Evolutionary conservation across 2,888 invertebrate genomes (phyloP).

Genomic region (Drosophila kanekoi): DNA sequence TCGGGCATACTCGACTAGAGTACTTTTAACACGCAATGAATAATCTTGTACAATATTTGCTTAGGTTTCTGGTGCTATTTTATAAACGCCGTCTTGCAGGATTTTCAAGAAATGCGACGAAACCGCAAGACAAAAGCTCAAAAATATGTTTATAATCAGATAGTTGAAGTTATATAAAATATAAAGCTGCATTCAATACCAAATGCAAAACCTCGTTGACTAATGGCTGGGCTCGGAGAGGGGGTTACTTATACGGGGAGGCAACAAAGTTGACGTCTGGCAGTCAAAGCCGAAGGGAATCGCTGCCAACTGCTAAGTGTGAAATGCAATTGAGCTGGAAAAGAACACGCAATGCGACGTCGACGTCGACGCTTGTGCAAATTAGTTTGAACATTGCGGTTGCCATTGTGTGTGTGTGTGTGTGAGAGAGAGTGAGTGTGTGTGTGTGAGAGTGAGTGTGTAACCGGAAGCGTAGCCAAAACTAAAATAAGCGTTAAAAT

Average conservation of each 20-base stretch:
- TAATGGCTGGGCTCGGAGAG: no score
- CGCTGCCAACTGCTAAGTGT: constrained; percentile 38
- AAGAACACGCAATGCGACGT: constrained; percentile 48
- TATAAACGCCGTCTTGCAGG: constrained; percentile 29
- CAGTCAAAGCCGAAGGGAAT: constrained; percentile 28
- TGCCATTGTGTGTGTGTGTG: constrained; percentile 14
- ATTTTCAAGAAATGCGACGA: constrained; percentile 35
- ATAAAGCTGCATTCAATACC: no score
- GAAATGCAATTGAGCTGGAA: constrained; percentile 72
- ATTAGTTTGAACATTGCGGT: constrained; percentile 74
- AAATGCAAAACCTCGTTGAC: no score
- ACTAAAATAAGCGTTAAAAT: constrained; percentile 82
- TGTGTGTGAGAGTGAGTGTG: constrained; percentile 32
- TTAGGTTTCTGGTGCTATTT: constrained; percentile 59
- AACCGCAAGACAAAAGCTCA: no score
- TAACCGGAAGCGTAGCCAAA: constrained; percentile 55
- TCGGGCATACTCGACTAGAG: not conserved
- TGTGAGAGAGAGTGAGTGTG: constrained; percentile 23
- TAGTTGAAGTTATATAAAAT: not conserved
- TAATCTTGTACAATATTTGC: not conserved
- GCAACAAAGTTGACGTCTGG: constrained; percentile 10
- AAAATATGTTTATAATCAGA: not conserved
- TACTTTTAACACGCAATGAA: not conserved
- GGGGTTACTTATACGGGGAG: not conserved
- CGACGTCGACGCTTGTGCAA: constrained; percentile 62